Evolutionary conservation across 2,797 vertebrate species (phyloP), one percentile per base, ranked within the genome.

Genomic region (Propithecus deckenii): DNA sequence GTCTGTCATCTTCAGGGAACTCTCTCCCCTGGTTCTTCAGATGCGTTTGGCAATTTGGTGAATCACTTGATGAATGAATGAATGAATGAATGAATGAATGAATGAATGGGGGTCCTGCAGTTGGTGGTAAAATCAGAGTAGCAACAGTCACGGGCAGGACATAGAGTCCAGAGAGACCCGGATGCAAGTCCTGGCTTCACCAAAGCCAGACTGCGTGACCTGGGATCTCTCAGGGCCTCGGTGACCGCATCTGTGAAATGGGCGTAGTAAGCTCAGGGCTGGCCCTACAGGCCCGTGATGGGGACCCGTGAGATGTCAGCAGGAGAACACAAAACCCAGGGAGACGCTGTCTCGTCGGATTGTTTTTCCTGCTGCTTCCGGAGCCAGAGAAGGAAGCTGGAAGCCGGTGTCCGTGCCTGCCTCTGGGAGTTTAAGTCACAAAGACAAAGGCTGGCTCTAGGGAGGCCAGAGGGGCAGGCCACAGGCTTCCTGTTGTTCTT

Each of bases 401-500:
- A 65, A 61, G 89, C 43, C 2, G 22, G 63, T 38, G 52, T 61
- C 65, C 86, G 6, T n/a, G 67, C 46, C 89, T 55, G 91, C 59
- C 67, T 86, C 50, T 46, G 65, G 74, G 74, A 91, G 46, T 48
- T 84, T 52, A 59, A 95, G 87, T 83, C 86, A 89, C 50, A 79
- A 84, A 93, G 92, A 94, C 91, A 97, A 95, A 97, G 38, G 50
- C 67, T 55, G 78, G 41, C 35, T 12, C 14, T 43, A 14, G 59
- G 63, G 63, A 93, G 91, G 92, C 79, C 57, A 10, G 22, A 18
- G n/a, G 86, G 74, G 59, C 93, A 89, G 94, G 86, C 41, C 59
- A 9, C 91, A 87, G 93, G 59, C 96, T 98, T 98, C 97, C 97
- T 96, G 97, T 97, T 95, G 96, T 94, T 41, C 93, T 97, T 89